These are phyloP conservation scores for Bursaphelenchus mucronatus DNA, from an alignment of 1,140 invertebrate species.

Conservation along the genomic window DNA sequence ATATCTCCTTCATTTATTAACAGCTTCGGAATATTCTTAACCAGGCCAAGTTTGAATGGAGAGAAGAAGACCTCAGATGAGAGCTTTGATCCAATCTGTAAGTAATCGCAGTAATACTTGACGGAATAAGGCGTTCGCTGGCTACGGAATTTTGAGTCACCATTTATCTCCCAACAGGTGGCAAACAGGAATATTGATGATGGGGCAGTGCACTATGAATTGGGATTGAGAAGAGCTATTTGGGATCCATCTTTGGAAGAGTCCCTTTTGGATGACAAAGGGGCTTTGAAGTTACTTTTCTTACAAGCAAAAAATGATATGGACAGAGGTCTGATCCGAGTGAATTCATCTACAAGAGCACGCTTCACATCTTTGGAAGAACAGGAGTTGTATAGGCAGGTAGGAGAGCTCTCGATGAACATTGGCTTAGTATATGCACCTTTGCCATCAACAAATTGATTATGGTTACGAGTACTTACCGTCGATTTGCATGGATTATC, in stretches of 20 bases:
- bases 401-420: conserved; percentile 21
- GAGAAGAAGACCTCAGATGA: background rate
- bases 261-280: conserved; percentile 41
- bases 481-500: conserved; percentile 35
- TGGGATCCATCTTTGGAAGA: conserved; percentile 51
- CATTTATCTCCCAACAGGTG: conserved; percentile 40
- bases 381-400: conserved; percentile 33
- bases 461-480: conserved; percentile 45
- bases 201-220: conserved; percentile 26
- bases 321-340: conserved; percentile 31
- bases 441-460: conserved; percentile 38
- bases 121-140: conserved; percentile 34
- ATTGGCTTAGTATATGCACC: conserved; percentile 34
- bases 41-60: background rate
- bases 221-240: conserved; percentile 36
- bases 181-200: conserved; percentile 26
- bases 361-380: conserved; percentile 34
- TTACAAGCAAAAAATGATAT: conserved; percentile 45
- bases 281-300: conserved; percentile 36
- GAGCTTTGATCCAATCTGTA: conserved; percentile 35
- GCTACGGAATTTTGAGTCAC: conserved; percentile 51
- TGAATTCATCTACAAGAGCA: conserved; percentile 23
- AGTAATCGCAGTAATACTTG: conserved; percentile 4
- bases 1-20: background rate
- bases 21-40: conserved; percentile 25